Evolutionary conservation across 2,888 invertebrate genomes (phyloP).

Genomic region (Tenthredo distinguenda): DNA sequence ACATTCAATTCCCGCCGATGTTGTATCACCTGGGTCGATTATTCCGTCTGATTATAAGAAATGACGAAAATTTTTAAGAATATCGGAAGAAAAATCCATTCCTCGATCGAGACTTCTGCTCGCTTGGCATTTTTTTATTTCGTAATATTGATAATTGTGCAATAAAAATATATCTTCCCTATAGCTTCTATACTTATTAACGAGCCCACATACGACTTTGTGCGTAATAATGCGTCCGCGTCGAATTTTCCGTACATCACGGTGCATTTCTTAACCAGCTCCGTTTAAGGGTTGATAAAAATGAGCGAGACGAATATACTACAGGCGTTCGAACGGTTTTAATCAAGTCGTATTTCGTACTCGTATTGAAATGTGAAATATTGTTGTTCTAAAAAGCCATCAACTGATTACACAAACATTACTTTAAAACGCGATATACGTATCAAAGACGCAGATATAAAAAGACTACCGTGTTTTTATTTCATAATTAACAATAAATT

Average conservation of each 20-base stretch:
- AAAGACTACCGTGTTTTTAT: neutral
- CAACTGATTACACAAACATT: neutral
- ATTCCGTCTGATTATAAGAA: neutral
- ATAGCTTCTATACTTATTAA: constrained; percentile 16
- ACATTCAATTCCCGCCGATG: neutral
- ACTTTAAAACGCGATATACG: neutral
- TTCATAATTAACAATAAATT: neutral
- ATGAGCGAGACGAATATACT: neutral
- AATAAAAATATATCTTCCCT: neutral
- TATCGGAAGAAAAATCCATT: neutral
- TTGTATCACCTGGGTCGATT: neutral
- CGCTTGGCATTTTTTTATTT: neutral
- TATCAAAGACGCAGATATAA: neutral
- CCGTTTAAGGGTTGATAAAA: neutral
- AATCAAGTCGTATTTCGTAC: neutral
- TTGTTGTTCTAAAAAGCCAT: neutral
- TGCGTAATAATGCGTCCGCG: neutral
- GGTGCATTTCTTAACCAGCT: neutral
- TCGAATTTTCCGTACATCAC: neutral
- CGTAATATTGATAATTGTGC: constrained; percentile 12
- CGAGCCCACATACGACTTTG: neutral
- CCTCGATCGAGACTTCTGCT: neutral
- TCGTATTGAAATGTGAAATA: neutral
- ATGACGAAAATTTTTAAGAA: neutral
- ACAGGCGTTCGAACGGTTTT: neutral